A percentile compares a stretch with the other conserved stretches of the same genome.
These are phyloP conservation scores for Trichonephila clavata DNA, from an alignment of 1,140 invertebrate species.

Conservation along the genomic window DNA sequence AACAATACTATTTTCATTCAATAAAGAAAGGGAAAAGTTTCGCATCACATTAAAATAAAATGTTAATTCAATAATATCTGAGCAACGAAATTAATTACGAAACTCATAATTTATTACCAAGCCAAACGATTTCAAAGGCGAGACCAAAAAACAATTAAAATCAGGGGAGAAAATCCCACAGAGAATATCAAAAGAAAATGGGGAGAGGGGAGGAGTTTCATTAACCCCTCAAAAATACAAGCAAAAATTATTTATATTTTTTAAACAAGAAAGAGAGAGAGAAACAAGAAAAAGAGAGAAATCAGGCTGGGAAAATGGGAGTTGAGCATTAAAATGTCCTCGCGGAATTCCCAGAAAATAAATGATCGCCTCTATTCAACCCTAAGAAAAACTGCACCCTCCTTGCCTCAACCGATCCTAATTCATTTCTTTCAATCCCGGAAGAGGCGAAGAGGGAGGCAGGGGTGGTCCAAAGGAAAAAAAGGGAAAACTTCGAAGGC, in stretches of 20 bases:
- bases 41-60: too few species aligned
- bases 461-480: too few species aligned
- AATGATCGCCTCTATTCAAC: conserved; percentile 41
- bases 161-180: too few species aligned
- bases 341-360: conserved; percentile 33
- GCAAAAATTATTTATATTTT: conserved; percentile 11
- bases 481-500: too few species aligned
- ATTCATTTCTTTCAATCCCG: conserved; percentile 17
- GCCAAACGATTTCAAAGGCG: too few species aligned
- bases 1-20: too few species aligned
- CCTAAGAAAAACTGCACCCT: conserved; percentile 22
- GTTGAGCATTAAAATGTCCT: conserved; percentile 37
- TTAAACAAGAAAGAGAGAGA: background rate
- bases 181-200: too few species aligned
- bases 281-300: background rate
- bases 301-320: background rate
- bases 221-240: background rate
- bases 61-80: too few species aligned
- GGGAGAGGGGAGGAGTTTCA: background rate
- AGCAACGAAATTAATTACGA: too few species aligned
- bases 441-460: background rate
- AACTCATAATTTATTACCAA: too few species aligned
- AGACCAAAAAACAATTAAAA: too few species aligned
- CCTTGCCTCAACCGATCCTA: background rate
- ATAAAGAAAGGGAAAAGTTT: too few species aligned